Evolutionary conservation across 2,113 vertebrate species (phyloP).

Genomic region (Siniperca knerii): DNA sequence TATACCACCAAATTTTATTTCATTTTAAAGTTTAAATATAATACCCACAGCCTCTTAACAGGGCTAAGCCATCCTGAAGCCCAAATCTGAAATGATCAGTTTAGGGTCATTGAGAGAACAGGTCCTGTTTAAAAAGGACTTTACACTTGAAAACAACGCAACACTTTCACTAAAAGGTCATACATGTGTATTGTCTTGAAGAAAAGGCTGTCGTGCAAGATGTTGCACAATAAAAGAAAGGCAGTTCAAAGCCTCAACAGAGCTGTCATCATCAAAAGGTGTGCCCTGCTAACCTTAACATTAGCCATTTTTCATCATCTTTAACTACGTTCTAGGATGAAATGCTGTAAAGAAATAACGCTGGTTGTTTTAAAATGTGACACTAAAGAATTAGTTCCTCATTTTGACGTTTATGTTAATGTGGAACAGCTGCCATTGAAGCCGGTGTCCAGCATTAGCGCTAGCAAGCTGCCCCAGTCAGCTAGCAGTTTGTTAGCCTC

Average conservation of each 20-base stretch:
- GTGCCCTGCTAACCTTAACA: constrained; percentile 40
- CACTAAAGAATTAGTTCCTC: neutral
- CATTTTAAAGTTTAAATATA: neutral
- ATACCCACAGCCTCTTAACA: neutral
- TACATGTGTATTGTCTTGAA: neutral
- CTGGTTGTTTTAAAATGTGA: neutral
- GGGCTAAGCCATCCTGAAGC: neutral
- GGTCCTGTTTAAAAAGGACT: neutral
- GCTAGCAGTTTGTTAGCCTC: constrained; percentile 48
- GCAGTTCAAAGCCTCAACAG: neutral
- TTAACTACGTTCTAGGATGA: neutral
- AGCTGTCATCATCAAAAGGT: constrained; percentile 34
- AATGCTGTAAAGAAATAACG: neutral
- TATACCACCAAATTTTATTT: neutral
- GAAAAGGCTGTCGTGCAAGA: neutral
- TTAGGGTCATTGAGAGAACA: neutral
- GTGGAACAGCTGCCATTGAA: neutral
- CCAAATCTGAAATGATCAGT: neutral
- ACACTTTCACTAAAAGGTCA: neutral
- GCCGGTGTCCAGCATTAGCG: constrained; percentile 32
- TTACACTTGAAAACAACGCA: neutral
- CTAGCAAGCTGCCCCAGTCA: constrained; percentile 24
- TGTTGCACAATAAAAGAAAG: neutral
- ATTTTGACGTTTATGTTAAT: neutral
- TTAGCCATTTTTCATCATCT: constrained; percentile 35